phyloP scores from a whole-genome alignment of 2,888 invertebrate genomes.

The Reticulitermes lucifugus region DNA sequence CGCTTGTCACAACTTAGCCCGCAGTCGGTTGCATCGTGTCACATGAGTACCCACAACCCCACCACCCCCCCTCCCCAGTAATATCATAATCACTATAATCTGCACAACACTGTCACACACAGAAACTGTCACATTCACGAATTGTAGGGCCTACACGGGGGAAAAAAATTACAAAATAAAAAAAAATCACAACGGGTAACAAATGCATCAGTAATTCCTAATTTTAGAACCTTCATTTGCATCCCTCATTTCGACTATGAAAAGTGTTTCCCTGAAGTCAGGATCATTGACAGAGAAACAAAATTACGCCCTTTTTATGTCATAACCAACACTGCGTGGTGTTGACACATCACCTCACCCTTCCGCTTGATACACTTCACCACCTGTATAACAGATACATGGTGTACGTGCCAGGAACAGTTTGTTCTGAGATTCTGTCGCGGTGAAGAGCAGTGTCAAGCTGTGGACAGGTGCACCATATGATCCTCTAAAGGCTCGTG shows the following conservation, averaged over 20 bases:
- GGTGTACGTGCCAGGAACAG: no score
- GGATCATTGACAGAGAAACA: neutral
- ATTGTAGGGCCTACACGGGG: neutral
- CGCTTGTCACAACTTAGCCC: slow-evolving; percentile 42
- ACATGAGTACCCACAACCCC: slow-evolving; percentile 36
- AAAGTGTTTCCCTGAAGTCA: neutral
- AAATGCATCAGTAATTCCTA: slow-evolving; percentile 9
- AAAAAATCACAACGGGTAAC: neutral
- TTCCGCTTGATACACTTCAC: neutral
- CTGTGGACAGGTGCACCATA: no score
- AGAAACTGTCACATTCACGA: slow-evolving; percentile 41
- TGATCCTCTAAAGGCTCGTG: no score
- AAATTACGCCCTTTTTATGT: neutral
- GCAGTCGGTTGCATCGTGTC: slow-evolving; percentile 36
- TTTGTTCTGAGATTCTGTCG: no score
- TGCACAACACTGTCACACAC: slow-evolving; percentile 37
- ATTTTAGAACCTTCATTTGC: slow-evolving; percentile 29
- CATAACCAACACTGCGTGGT: neutral
- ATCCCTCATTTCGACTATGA: slow-evolving; percentile 16
- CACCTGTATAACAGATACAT: no score
- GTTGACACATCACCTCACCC: slow-evolving; percentile 3
- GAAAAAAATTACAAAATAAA: slow-evolving; percentile 20
- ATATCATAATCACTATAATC: slow-evolving; percentile 43
- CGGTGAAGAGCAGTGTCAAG: no score
- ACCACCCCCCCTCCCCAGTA: slow-evolving; percentile 17